Evolutionary conservation across 2,113 vertebrate species (phyloP), one percentile per base, ranked within the genome.

Genomic region (Odontesthes bonariensis): DNA sequence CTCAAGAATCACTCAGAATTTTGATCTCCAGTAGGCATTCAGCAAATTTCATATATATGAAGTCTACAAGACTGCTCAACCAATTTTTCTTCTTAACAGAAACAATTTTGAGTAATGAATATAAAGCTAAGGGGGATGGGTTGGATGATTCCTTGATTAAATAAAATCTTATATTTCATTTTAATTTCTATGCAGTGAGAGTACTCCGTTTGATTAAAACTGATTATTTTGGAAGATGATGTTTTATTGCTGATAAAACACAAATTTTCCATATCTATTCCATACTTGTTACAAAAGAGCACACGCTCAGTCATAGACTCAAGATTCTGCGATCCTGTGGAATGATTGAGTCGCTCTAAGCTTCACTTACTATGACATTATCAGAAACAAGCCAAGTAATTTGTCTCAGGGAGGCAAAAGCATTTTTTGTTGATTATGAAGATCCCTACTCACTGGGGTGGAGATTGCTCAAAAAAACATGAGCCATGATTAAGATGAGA

Each of bases 361-460:
- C 85, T 73, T 75, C 68, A 80, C 22, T 73, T 86, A 86, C 73
- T 74, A 38, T 74, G 66, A 56, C 69, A 75, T 67, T 75, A 79
- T 64, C 11, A 54, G 73, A 85, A 82, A 89, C 11, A 42, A 66
- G 16, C 2, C 8, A 46, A 44, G 71, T 69, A 64, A 82, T 87
- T 90, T 87, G 73, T 90, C 86, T 88, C 63, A 31, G 49, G 58
- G 79, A 69, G 68, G 67, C 64, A 75, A 79, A 77, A 75, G 70
- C 78, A 82, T 81, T 69, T 86, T 88, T 87, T 74, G 79, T 80
- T 84, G 79, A 89, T 90, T 91, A 61, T 64, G 73, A 81, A 82
- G 77, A 71, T 74, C 67, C 56, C 72, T 23, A 32, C 65, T 55
- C 78, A 73, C 75, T n/a, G 52, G 66, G 75, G 70, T 55, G 78